A percentile compares a stretch with the other conserved stretches of the same genome.
phyloP scores from a whole-genome alignment of 2,113 vertebrate species.

The Chaetops frenatus region DNA sequence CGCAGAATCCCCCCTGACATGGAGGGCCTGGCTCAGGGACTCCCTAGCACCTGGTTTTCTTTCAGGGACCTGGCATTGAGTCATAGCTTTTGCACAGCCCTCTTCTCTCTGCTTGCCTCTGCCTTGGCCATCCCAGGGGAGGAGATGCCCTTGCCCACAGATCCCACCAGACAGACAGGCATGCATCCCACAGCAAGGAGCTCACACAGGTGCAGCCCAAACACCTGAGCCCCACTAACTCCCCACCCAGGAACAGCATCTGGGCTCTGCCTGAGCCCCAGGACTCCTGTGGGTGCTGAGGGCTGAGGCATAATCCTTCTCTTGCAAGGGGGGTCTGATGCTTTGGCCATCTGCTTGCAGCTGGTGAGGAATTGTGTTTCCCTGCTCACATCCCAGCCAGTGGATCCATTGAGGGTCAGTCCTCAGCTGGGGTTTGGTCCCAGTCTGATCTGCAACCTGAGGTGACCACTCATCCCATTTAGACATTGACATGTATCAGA shows the following conservation, averaged over 20 bases:
- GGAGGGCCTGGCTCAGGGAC: neutral
- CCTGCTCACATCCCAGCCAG: neutral
- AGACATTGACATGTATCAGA: neutral
- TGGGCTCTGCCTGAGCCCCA: neutral
- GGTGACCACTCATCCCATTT: neutral
- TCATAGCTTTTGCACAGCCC: neutral
- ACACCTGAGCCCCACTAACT: neutral
- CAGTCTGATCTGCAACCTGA: neutral
- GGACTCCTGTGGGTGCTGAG: neutral
- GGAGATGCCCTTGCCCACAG: neutral
- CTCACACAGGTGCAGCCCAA: neutral
- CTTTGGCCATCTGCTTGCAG: neutral
- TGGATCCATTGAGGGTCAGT: neutral
- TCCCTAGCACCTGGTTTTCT: neutral
- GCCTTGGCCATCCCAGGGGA: neutral
- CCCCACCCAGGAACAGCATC: accelerated
- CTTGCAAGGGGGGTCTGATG: neutral
- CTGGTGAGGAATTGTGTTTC: neutral
- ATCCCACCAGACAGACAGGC: neutral
- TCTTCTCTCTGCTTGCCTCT: neutral
- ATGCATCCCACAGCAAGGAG: accelerated
- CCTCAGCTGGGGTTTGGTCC: neutral
- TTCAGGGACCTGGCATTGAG: neutral
- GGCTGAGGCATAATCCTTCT: neutral
- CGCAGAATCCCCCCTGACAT: neutral